Conservation (phyloP, 2,113 vertebrate genomes). For the Pachycephala philippinensis region DNA sequence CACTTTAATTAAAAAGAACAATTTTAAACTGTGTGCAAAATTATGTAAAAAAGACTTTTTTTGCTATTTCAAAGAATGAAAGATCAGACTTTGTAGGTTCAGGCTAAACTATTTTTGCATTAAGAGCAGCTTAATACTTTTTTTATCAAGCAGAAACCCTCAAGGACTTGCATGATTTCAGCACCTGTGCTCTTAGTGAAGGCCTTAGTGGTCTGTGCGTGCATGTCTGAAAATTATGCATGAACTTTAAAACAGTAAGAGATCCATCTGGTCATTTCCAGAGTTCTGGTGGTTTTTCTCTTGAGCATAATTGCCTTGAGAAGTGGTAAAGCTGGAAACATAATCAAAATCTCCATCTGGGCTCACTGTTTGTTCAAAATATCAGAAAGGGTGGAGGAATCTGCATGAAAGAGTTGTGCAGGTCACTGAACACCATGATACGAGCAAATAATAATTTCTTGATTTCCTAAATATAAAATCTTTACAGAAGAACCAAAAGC, state of each 20-base stretch:
- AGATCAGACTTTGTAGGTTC: not conserved
- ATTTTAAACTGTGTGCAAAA: not conserved
- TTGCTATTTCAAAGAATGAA: not conserved
- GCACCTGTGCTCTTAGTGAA: not conserved
- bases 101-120: not conserved
- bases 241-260: conserved; percentile 10
- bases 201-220: not conserved
- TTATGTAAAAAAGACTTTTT: not conserved
- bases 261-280: conserved; percentile 63
- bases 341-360: conserved; percentile 59
- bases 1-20: not conserved
- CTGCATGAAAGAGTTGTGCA: conserved; percentile 43
- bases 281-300: conserved; percentile 26
- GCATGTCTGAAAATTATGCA: not conserved
- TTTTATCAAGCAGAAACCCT: not conserved
- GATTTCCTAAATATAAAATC: not conserved
- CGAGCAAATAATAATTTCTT: not conserved
- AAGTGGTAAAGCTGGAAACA: conserved; percentile 41
- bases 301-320: conserved; percentile 47
- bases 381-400: conserved; percentile 62
- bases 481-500: not conserved
- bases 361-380: conserved; percentile 66
- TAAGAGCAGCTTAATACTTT: not conserved
- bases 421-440: not conserved
- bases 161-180: not conserved